Evolutionary conservation across 2,888 invertebrate species (phyloP).

Genomic region (Melanargia galathea): DNA sequence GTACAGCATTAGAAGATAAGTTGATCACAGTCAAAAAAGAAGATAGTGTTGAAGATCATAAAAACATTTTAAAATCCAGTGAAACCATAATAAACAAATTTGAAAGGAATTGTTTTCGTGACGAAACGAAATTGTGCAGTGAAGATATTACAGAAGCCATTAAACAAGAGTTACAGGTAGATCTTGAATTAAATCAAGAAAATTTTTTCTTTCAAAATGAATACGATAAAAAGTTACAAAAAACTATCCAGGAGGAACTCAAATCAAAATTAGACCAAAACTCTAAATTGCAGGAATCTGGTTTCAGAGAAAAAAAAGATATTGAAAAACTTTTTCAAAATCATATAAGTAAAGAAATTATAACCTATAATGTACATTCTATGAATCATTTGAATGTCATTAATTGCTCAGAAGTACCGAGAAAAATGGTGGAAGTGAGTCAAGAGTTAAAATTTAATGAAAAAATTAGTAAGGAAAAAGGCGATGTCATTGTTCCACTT

Average conservation of each 20-base stretch:
- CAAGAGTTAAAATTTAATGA: slow-evolving; percentile 52
- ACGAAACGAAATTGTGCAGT: slow-evolving; percentile 29
- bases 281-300: slow-evolving; percentile 45
- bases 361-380: slow-evolving; percentile 54
- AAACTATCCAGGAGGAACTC: slow-evolving; percentile 51
- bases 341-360: slow-evolving; percentile 57
- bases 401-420: slow-evolving; percentile 54
- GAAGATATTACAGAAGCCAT: slow-evolving; percentile 34
- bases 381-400: slow-evolving; percentile 54
- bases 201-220: slow-evolving; percentile 47
- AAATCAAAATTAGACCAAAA: slow-evolving; percentile 50
- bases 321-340: slow-evolving; percentile 51
- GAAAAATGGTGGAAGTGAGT: slow-evolving; percentile 52
- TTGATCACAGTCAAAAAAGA: slow-evolving; percentile 31
- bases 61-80: slow-evolving; percentile 29
- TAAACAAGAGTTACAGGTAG: slow-evolving; percentile 36
- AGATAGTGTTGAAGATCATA: slow-evolving; percentile 36
- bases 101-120: slow-evolving; percentile 37
- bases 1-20: slow-evolving; percentile 31
- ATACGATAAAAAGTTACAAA: slow-evolving; percentile 50
- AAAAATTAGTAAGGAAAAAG: slow-evolving; percentile 59
- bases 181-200: slow-evolving; percentile 32
- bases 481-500: slow-evolving; percentile 49
- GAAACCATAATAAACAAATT: slow-evolving; percentile 32
- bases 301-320: slow-evolving; percentile 46